These are phyloP conservation scores for Chrysina gloriosa DNA, from an alignment of 2,888 invertebrate species.

Conservation along the genomic window DNA sequence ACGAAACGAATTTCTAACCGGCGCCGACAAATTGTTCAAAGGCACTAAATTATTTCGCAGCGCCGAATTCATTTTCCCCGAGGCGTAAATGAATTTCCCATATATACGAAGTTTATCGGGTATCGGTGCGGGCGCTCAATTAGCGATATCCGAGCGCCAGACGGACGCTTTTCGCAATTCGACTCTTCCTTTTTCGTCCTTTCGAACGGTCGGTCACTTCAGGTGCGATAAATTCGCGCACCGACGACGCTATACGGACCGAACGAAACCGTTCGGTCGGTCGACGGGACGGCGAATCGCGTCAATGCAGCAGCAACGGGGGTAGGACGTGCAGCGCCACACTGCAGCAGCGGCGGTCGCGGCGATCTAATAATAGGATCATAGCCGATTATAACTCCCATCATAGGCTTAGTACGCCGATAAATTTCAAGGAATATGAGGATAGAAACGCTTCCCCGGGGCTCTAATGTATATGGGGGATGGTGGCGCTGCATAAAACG, in stretches of 20 bases:
- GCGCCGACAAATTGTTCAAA: neutral
- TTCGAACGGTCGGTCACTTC: constrained; percentile 21
- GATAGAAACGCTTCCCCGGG: constrained; percentile 48
- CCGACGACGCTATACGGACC: neutral
- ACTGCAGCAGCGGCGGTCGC: constrained; percentile 42
- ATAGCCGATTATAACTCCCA: constrained; percentile 63
- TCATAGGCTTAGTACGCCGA: constrained; percentile 63
- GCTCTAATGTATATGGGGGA: constrained; percentile 46
- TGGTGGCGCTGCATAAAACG: constrained; percentile 47
- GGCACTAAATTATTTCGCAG: neutral
- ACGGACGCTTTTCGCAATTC: constrained; percentile 6
- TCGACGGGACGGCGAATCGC: too few species aligned
- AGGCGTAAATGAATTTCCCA: neutral
- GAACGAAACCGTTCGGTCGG: neutral
- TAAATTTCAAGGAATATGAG: constrained; percentile 58
- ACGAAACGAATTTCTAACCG: neutral
- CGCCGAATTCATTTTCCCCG: neutral
- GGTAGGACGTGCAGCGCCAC: constrained; percentile 6
- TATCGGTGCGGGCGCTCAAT: constrained; percentile 16
- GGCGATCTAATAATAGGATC: constrained; percentile 64
- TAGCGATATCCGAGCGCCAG: constrained; percentile 8
- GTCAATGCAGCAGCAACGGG: constrained; percentile 12
- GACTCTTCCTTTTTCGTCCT: constrained; percentile 22
- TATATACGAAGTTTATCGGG: constrained; percentile 12
- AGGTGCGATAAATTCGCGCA: constrained; percentile 38